Percentiles rank a stretch among this genome's conserved stretches.
Evolutionary conservation across 2,888 invertebrate species (phyloP).

Genomic region (Lasius fuliginosus): DNA sequence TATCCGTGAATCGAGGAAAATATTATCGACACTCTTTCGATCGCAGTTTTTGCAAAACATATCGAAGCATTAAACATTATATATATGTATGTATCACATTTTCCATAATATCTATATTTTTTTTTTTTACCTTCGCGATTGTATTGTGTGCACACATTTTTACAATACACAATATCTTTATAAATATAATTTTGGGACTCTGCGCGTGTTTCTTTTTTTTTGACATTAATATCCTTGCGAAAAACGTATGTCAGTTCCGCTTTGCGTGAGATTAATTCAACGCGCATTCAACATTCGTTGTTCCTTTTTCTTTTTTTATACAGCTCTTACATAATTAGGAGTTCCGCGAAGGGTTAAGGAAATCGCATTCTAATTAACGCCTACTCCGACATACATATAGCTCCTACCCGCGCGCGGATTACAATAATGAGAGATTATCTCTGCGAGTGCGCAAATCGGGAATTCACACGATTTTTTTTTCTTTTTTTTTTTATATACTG

Average conservation of each 20-base stretch:
- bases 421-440: constrained; percentile 27
- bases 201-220: background rate
- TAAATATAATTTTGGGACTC: background rate
- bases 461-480: constrained; percentile 10
- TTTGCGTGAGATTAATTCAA: background rate
- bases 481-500: background rate
- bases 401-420: background rate
- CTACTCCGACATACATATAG: constrained; percentile 9
- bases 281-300: background rate
- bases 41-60: background rate
- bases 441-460: background rate
- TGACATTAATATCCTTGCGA: background rate
- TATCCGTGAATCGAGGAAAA: background rate
- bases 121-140: background rate
- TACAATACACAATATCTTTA: background rate
- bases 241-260: background rate
- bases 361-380: constrained; percentile 39
- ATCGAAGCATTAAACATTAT: background rate
- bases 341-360: constrained; percentile 30
- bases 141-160: background rate
- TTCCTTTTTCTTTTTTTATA: background rate
- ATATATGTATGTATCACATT: background rate
- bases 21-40: background rate
- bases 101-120: background rate
- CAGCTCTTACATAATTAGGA: constrained; percentile 21